Evolutionary conservation across 2,113 vertebrate species (phyloP).

Genomic region (Miniopterus natalensis): DNA sequence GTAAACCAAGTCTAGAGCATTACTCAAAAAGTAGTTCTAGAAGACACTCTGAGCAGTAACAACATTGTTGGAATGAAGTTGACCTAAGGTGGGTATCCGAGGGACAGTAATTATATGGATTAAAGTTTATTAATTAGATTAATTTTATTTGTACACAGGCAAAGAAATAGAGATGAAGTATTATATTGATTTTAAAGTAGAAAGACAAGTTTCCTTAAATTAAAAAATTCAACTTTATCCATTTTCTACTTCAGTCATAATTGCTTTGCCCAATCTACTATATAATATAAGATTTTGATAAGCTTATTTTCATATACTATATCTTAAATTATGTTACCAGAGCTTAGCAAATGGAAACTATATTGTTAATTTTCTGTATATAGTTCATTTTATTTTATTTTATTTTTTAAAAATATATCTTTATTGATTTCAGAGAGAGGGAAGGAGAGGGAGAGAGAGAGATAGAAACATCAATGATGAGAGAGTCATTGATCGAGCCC

Average conservation of each 20-base stretch:
- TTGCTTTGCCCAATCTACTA: neutral
- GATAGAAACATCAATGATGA: too few relatives aligned
- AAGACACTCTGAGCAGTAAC: neutral
- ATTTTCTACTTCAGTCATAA: neutral
- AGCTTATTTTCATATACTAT: neutral
- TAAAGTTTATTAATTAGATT: neutral
- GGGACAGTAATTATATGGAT: neutral
- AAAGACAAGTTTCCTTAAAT: neutral
- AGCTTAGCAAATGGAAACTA: slow-evolving; percentile 29
- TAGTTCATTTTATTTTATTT: neutral
- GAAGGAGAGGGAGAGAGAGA: too few relatives aligned
- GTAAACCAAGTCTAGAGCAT: neutral
- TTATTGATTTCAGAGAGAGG: too few relatives aligned
- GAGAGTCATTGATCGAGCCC: too few relatives aligned
- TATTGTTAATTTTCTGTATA: slow-evolving; percentile 35
- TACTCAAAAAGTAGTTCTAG: neutral
- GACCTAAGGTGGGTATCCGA: neutral
- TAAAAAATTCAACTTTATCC: neutral
- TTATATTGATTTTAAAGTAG: neutral
- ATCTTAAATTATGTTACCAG: slow-evolving; percentile 29
- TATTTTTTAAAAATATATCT: too few relatives aligned
- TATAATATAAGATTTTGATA: neutral
- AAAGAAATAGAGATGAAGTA: neutral
- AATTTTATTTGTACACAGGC: slow-evolving; percentile 2
- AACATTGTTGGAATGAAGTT: neutral